phyloP scores from a whole-genome alignment of 2,113 vertebrate genomes.

The Oryzias celebensis region DNA sequence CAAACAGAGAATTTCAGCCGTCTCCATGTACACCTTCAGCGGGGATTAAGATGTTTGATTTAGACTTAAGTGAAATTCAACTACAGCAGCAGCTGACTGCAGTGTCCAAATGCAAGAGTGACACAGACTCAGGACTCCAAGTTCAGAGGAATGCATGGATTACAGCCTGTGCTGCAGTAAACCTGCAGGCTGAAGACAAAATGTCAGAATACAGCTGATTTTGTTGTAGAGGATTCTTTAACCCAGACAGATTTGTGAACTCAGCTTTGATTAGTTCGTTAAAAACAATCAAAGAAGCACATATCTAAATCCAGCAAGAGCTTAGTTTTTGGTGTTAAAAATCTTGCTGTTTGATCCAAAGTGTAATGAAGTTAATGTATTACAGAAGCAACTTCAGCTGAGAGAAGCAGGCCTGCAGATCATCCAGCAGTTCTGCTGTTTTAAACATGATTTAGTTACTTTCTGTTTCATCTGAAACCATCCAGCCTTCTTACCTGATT shows the following conservation, averaged over 20 bases:
- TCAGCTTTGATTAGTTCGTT: too few relatives aligned
- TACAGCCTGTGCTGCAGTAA: too few relatives aligned
- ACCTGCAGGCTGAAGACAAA: too few relatives aligned
- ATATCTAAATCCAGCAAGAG: too few relatives aligned
- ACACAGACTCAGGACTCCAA: background rate
- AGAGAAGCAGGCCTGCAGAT: slow-evolving; percentile 27
- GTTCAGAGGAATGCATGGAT: too few relatives aligned
- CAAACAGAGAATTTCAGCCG: slow-evolving; percentile 32
- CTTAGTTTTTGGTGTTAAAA: too few relatives aligned
- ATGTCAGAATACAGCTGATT: too few relatives aligned
- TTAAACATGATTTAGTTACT: slow-evolving; percentile 47
- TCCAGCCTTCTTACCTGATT: slow-evolving; percentile 48
- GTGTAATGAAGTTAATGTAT: slow-evolving; percentile 23
- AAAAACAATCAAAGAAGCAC: too few relatives aligned
- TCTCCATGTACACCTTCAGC: slow-evolving; percentile 49
- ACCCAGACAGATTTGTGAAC: too few relatives aligned
- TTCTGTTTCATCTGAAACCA: slow-evolving; percentile 31
- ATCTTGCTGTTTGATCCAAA: slow-evolving; percentile 13
- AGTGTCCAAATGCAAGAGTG: slow-evolving; percentile 30
- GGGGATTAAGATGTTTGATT: slow-evolving; percentile 53
- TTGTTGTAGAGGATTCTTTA: too few relatives aligned
- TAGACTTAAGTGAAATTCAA: slow-evolving; percentile 44
- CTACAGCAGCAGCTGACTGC: slow-evolving; percentile 43
- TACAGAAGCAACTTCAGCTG: slow-evolving; percentile 21
- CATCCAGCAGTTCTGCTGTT: background rate